Conservation (phyloP, 2,888 invertebrate species). For the Sepioteuthis lessoniana region DNA sequence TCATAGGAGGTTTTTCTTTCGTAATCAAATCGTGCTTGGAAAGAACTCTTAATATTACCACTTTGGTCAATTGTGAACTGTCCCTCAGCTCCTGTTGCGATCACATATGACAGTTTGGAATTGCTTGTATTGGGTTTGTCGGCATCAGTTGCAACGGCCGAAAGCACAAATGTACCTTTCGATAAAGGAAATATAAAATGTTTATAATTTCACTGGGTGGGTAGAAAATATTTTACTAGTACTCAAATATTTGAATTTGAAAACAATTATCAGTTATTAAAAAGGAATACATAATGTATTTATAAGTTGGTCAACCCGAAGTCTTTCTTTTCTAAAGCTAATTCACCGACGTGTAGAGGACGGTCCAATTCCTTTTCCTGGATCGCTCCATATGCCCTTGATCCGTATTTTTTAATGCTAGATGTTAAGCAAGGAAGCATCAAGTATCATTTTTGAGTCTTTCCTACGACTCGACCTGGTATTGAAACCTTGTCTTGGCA, state of each 20-base stretch:
- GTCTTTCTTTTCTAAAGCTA: too few relatives aligned
- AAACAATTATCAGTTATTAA: too few relatives aligned
- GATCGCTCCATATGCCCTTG: too few relatives aligned
- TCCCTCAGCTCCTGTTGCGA: conserved; percentile 1
- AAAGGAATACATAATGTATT: not conserved
- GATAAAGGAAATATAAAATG: not conserved
- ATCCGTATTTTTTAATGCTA: too few relatives aligned
- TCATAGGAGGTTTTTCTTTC: not conserved
- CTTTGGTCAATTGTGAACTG: not conserved
- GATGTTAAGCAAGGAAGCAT: too few relatives aligned
- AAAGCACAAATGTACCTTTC: not conserved
- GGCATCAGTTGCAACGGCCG: not conserved
- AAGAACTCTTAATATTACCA: not conserved
- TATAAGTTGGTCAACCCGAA: too few relatives aligned
- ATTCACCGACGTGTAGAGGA: too few relatives aligned
- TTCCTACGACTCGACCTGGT: too few relatives aligned
- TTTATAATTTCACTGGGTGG: not conserved
- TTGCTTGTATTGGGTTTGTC: not conserved
- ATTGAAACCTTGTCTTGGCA: too few relatives aligned
- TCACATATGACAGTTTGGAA: not conserved
- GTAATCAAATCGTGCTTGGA: conserved; percentile 37
- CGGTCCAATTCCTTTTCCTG: too few relatives aligned
- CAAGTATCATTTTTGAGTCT: too few relatives aligned
- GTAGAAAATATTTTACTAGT: not conserved
- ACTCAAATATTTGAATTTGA: too few relatives aligned